phyloP scores from a whole-genome alignment of 2,113 vertebrate species.

The Silurus asotus region DNA sequence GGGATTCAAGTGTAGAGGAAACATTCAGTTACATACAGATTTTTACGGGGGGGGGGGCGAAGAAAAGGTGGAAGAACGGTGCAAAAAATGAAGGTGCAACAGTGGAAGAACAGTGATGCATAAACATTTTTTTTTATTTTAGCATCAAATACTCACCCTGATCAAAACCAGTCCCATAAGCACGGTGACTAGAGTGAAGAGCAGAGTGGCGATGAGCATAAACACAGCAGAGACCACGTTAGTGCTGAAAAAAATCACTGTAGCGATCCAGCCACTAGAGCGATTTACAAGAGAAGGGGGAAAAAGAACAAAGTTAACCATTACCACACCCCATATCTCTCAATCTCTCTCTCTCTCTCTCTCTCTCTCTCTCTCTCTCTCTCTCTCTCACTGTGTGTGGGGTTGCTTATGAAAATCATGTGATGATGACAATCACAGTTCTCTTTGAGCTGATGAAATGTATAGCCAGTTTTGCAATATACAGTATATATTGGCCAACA shows the following conservation, averaged over 20 bases:
- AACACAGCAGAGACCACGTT: conserved; percentile 81
- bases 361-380: too few relatives aligned
- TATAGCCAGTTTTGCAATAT: too few relatives aligned
- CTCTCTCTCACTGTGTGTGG: too few relatives aligned
- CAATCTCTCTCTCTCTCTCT: too few relatives aligned
- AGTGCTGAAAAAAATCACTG: conserved; percentile 76
- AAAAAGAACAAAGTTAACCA: conserved; percentile 10
- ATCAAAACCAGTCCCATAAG: conserved; percentile 81
- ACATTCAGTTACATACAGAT: not conserved
- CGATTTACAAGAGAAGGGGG: conserved; percentile 53
- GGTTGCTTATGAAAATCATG: not conserved
- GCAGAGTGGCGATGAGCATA: conserved; percentile 86
- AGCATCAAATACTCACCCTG: conserved; percentile 73
- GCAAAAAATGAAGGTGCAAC: too few relatives aligned
- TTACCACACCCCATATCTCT: not conserved
- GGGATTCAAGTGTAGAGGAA: not conserved
- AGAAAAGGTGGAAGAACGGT: not conserved
- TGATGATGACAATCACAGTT: not conserved
- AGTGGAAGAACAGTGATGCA: not conserved
- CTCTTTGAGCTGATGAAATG: not conserved
- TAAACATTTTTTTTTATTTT: too few relatives aligned
- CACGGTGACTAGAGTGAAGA: conserved; percentile 81
- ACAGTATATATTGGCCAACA: not conserved
- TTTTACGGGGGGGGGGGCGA: not conserved
- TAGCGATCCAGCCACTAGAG: conserved; percentile 87